phyloP scores from a whole-genome alignment of 2,888 invertebrate species.

The Sphaerophoria taeniata region DNA sequence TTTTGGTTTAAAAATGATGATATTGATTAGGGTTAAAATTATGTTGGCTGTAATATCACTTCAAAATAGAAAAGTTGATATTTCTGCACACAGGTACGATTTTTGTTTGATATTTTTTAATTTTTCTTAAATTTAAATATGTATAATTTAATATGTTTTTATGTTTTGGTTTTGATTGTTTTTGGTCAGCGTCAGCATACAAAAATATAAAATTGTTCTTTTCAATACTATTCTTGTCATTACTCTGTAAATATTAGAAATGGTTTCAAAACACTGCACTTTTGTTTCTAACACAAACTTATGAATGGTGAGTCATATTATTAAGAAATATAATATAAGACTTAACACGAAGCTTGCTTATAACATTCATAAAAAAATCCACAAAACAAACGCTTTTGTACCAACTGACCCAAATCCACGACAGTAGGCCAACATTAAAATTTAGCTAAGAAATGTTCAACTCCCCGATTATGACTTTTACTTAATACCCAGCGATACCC shows the following conservation, averaged over 20 bases:
- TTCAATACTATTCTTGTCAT: conserved; percentile 5
- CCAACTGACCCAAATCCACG: too few species aligned
- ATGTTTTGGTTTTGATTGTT: conserved; percentile 1
- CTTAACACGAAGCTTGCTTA: too few species aligned
- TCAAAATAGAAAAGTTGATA: conserved; percentile 25
- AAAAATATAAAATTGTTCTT: conserved; percentile 54
- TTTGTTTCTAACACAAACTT: not conserved
- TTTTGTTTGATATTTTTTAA: conserved; percentile 27
- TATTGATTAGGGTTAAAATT: not conserved
- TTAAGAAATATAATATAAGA: too few species aligned
- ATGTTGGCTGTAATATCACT: conserved; percentile 43
- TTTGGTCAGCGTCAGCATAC: conserved; percentile 32
- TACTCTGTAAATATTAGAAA: not conserved
- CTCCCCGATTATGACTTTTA: too few species aligned
- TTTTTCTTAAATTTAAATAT: conserved; percentile 16
- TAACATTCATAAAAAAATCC: too few species aligned
- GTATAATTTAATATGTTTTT: not conserved
- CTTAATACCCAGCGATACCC: too few species aligned
- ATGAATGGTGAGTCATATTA: not conserved
- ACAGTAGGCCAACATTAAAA: too few species aligned
- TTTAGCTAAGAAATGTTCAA: too few species aligned
- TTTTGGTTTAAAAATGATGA: conserved; percentile 18
- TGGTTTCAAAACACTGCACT: not conserved
- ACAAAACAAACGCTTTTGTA: too few species aligned
- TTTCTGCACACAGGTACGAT: conserved; percentile 53